Conservation (phyloP, 1,140 invertebrate genomes). For the Pseudomyrmex sp. region DNA sequence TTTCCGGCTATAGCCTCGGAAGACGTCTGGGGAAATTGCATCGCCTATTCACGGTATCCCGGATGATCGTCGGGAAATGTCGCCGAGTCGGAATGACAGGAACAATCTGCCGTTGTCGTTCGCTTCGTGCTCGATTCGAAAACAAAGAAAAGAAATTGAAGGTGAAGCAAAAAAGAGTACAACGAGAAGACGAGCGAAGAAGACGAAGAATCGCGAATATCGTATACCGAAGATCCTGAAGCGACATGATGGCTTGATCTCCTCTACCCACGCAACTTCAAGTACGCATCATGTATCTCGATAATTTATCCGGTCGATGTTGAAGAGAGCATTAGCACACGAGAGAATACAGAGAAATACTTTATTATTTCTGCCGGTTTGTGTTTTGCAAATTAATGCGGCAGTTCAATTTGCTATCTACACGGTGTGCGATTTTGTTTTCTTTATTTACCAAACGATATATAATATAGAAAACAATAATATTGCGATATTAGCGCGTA, state of each 20-base stretch:
- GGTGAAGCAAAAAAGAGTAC: constrained; percentile 1
- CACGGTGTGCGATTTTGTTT: too few relatives aligned
- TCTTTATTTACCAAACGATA: too few relatives aligned
- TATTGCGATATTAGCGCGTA: background rate
- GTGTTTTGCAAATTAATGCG: background rate
- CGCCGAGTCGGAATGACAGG: constrained; percentile 72
- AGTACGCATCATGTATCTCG: constrained; percentile 19
- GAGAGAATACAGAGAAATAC: constrained; percentile 1
- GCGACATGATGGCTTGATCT: constrained; percentile 43
- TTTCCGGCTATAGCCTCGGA: constrained; percentile 65
- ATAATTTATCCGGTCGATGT: constrained; percentile 36
- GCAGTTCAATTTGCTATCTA: constrained; percentile 5
- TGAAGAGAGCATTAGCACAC: constrained; percentile 26
- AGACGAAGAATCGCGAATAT: constrained; percentile 36
- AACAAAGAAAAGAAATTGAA: constrained; percentile 43
- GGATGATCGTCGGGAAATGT: constrained; percentile 74
- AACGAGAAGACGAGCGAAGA: constrained; percentile 24
- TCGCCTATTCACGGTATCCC: constrained; percentile 69
- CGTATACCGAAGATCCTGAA: constrained; percentile 38
- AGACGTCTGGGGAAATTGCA: constrained; percentile 75
- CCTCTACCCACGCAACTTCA: constrained; percentile 25
- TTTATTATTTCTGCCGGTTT: constrained; percentile 17
- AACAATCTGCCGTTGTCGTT: constrained; percentile 77
- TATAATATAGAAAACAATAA: background rate
- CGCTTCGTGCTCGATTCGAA: constrained; percentile 70